Base-by-base conservation (phyloP, 2,888 invertebrate genomes). In the Saturnia japonica region DNA sequence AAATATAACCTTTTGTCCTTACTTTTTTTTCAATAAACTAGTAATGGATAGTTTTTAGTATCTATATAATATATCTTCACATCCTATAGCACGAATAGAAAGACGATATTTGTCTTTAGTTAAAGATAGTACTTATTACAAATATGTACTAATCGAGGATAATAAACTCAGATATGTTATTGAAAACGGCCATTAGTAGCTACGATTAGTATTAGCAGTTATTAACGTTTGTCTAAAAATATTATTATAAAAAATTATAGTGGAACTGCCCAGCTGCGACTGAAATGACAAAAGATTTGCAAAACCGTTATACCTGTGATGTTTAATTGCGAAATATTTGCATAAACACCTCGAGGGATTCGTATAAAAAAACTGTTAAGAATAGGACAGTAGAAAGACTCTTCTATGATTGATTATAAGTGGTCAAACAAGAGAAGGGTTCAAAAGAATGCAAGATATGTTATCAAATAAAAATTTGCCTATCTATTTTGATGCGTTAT, bases 321-420 rank as follows among this genome's bases (percentile, higher is more conserved):
- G 79, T 86, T 76, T 91, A 91, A 91, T 91, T 91, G 91, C 89
- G 72, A 76, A 79, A 86, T 80, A 91, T 92, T 92, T 91, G 91
- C 91, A 92, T 92, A 91, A 88, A 86, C 83, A 79, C 80, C 73
- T 77, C 74, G 77, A 79, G 85, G 83, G 79, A 80, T 77, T 78
- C 60, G 78, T 81, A 84, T 3, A 64, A 64, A 83, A n/a, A 85
- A 77, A 74, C 40, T 25, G 69, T 70, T 73, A 64, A 74, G 71
- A 77, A 74, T 77, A 78, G 78, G 77, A 80, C 78, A 80, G 72
- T 72, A 73, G 77, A 79, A 80, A 77, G 78, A 77, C 68, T 74
- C 74, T 64, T 66, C 72, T 71, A 75, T 87, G 90, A 90, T 90
- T 84, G 85, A 89, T 90, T 80, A 78, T 80, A 74, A 82, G 84